Evolutionary conservation across 2,113 vertebrate genomes (phyloP), one percentile per base, ranked within the genome.

Genomic region (Ptychochromis oligacanthus): DNA sequence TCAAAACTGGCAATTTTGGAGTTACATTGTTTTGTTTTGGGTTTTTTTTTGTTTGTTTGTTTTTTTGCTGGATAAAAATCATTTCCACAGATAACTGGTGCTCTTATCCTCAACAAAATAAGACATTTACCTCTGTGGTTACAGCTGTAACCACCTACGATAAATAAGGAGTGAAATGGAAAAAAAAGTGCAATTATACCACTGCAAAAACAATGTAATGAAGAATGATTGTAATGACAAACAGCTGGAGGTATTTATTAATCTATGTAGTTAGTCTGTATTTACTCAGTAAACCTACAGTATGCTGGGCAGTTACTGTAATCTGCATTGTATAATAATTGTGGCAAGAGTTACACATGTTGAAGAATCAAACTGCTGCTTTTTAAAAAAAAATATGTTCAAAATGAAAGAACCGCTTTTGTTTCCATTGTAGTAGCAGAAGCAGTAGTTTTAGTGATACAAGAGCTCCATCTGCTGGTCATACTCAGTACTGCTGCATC

Each of bases 181-280:
- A 59, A 75, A 70, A 49, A 77, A 79, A 83, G 81, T 85, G 77
- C 85, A 87, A 86, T 86, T 88, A 82, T 67, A 84, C 14, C 55
- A 11, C 55, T 55, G 34, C 64, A 62, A 88, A 86, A 80, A 80
- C 43, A 78, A 86, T 64, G 74, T 84, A 67, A 86, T 62, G 49
- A 91, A 83, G 76, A 87, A 83, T 84, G 83, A 85, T 88, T 90
- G 90, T 31, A 77, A 81, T 65, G 13, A 57, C 46, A 54, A 61
- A 59, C 28, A 80, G n/a, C 67, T 56, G 34, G 38, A 81, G 10
- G 28, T 92, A 94, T 93, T 94, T 94, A 93, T 94, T 89, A 81
- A 79, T 84, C 59, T 54, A 54, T 43, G 17, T 56, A 38, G 20
- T 84, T 56, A 38, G 20, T 84, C 43, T 85, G 67, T 75, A n/a